Conservation (phyloP, 2,797 vertebrate species). For the Macropus fuliginosus region DNA sequence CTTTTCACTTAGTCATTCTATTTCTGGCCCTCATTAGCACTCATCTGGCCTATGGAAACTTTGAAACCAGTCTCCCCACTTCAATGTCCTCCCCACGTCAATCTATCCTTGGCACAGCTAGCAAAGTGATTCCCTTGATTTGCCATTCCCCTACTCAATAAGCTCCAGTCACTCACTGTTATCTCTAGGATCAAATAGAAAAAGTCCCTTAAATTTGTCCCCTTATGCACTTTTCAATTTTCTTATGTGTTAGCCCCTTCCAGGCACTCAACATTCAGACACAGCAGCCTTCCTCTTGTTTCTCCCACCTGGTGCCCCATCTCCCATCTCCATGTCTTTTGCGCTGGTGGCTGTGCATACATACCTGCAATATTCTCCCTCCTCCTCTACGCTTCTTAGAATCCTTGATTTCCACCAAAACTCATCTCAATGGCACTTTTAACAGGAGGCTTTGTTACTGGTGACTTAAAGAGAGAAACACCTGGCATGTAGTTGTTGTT, state of each 20-base stretch:
- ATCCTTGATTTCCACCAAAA: neutral
- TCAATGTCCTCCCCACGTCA: neutral
- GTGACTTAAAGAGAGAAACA: neutral
- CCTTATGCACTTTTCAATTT: neutral
- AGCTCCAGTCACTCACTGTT: neutral
- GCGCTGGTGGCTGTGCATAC: rapidly evolving
- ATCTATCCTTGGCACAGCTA: neutral
- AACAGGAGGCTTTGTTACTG: neutral
- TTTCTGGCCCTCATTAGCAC: neutral
- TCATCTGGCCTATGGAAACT: neutral
- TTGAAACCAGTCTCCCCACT: neutral
- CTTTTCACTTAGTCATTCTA: neutral
- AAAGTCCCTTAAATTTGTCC: neutral
- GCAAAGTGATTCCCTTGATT: neutral
- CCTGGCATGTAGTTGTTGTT: neutral
- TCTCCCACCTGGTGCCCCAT: neutral
- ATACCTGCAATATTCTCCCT: neutral
- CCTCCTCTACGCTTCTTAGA: neutral
- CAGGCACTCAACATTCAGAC: neutral
- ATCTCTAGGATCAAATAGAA: neutral
- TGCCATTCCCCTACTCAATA: neutral
- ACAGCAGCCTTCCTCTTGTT: neutral
- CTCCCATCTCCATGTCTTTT: neutral
- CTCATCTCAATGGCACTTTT: neutral
- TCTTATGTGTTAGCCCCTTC: neutral